Evolutionary conservation across 2,888 invertebrate species (phyloP), one percentile per base, ranked within the genome.

Genomic region (Pyrrhosoma nymphula): DNA sequence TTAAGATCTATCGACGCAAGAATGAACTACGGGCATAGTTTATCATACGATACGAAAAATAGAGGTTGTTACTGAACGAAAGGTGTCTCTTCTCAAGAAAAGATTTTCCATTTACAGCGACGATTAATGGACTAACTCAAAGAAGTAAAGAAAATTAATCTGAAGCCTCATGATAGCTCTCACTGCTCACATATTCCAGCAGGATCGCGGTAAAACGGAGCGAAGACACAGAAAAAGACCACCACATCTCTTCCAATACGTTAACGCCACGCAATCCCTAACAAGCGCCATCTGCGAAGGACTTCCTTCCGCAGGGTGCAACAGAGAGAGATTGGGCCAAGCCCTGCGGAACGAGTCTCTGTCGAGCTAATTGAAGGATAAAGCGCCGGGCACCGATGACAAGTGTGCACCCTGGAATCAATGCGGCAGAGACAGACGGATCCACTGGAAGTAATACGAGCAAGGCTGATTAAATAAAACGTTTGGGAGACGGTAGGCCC

Each of bases 351-450:
- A 30, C 95, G 95, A 95, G 96, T 96, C 95, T 93, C 96, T 95
- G 96, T 96, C 96, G 96, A 96, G 96, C 96, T 96, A 96, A 96
- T 96, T 96, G 8, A 47, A 96, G 18, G 60, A 60, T 60, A 96
- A 96, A 96, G 96, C 96, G 96, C 96, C 96, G 96, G 6, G 96
- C 96, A 96, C 96, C 96, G 96, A n/a, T n/a, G 96, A 96, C 96
- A 96, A 96, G 96, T 96, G 96, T 96, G 96, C 96, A 96, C 96
- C 96, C 96, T 96, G 97, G 97, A 97, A 97, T 97, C 97, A 97
- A 97, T 97, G 97, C 96, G 97, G 96, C 96, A 96, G 96, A 96
- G 97, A 20, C 39, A 39, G 60, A 39, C 16, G 63, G 91, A 93
- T 93, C 39, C 55, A 82, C 26, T 69, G n/a, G 69, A 63, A 39